These are phyloP conservation scores for Triops longicaudatus DNA, from an alignment of 1,140 invertebrate species.

Conservation along the genomic window DNA sequence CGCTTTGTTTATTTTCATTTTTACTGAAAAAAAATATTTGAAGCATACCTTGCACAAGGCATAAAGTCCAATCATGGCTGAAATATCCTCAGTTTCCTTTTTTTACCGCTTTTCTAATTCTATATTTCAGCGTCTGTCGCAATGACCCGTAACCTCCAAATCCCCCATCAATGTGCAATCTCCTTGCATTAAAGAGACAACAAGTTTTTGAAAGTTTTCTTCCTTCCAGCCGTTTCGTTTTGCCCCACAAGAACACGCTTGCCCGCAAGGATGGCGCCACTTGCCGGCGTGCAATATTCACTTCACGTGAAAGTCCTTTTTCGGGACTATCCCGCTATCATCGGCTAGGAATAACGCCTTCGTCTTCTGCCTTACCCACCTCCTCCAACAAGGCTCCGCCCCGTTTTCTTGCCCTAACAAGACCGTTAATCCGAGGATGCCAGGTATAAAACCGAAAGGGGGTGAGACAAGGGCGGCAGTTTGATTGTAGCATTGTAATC, in stretches of 20 bases:
- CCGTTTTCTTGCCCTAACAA: neutral
- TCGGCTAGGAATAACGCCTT: too few species aligned
- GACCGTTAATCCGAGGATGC: neutral
- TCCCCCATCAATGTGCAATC: neutral
- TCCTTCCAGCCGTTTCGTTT: neutral
- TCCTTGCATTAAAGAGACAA: neutral
- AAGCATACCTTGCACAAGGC: too few species aligned
- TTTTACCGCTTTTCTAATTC: neutral
- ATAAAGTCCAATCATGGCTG: too few species aligned
- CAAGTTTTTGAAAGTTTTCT: neutral
- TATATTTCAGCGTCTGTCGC: neutral
- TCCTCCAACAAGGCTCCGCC: neutral
- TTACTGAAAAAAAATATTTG: too few species aligned
- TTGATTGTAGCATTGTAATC: neutral
- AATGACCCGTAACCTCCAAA: slow-evolving; percentile 12
- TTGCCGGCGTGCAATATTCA: neutral
- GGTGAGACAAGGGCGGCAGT: slow-evolving; percentile 19
- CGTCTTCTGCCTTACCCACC: too few species aligned
- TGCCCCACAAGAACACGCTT: too few species aligned
- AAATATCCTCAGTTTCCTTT: too few species aligned
- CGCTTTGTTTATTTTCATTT: too few species aligned
- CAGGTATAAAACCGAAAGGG: slow-evolving; percentile 26
- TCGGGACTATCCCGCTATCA: neutral
- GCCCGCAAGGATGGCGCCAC: neutral
- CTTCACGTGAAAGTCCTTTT: neutral